phyloP scores from a whole-genome alignment of 2,113 vertebrate species.

The Nymphicus hollandicus region DNA sequence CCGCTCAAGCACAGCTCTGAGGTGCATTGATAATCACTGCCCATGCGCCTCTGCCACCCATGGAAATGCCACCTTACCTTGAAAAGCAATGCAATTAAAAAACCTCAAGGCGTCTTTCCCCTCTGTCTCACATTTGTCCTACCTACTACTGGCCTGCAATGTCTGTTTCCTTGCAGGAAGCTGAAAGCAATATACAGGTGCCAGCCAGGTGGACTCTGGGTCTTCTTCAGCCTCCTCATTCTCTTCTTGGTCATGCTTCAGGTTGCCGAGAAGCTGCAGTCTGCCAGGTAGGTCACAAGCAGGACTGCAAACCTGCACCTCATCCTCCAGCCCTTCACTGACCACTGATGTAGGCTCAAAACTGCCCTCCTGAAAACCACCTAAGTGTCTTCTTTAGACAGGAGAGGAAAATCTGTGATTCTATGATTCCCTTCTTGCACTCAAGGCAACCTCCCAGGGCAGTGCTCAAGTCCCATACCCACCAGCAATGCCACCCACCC shows the following conservation, averaged over 20 bases:
- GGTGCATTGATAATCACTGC: neutral
- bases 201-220: slow-evolving; percentile 47
- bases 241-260: slow-evolving; percentile 38
- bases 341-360: neutral
- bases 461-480: neutral
- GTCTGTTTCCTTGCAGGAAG: slow-evolving; percentile 26
- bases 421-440: neutral
- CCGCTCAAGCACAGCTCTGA: neutral
- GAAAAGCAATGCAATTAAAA: neutral
- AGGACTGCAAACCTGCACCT: neutral
- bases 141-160: neutral
- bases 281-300: slow-evolving; percentile 14
- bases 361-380: fast-evolving
- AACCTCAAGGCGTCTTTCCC: fast-evolving
- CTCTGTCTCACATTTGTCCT: neutral
- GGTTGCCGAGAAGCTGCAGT: slow-evolving; percentile 42
- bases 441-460: neutral
- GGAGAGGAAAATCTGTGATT: neutral
- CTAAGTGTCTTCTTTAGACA: neutral
- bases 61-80: neutral
- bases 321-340: fast-evolving
- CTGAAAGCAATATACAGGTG: slow-evolving; percentile 31
- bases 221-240: slow-evolving; percentile 51
- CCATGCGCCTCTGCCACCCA: neutral
- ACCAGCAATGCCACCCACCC: neutral